A percentile compares a stretch with the other conserved stretches of the same genome.
Conservation (phyloP, 23 tunicate genomes). For the Aplidium turbinatum region DNA sequence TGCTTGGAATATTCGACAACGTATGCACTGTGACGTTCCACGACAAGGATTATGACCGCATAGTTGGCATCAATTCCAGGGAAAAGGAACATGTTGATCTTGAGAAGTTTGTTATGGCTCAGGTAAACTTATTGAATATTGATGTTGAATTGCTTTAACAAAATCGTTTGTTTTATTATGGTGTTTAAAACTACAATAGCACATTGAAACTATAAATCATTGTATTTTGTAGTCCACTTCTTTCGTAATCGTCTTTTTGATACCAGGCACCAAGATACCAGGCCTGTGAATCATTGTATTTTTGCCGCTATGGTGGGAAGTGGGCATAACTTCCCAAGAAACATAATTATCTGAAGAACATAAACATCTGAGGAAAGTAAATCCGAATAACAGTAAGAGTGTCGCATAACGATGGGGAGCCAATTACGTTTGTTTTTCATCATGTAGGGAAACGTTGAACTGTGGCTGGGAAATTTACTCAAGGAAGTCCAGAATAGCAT, state of each 20-base stretch:
- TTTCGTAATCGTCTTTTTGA: background rate
- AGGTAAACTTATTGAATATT: slow-evolving; percentile 35
- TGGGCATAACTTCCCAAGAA: too few relatives aligned
- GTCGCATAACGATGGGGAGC: too few relatives aligned
- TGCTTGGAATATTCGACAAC: slow-evolving; percentile 91
- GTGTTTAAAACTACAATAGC: too few relatives aligned
- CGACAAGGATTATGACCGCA: slow-evolving; percentile 88
- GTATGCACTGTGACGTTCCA: slow-evolving; percentile 74
- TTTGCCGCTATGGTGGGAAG: too few relatives aligned
- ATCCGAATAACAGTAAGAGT: too few relatives aligned
- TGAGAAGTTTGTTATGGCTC: slow-evolving; percentile 81
- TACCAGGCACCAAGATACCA: too few relatives aligned
- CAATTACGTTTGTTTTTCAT: too few relatives aligned
- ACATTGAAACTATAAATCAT: too few relatives aligned
- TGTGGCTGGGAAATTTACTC: slow-evolving; percentile 83
- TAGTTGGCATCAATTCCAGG: slow-evolving; percentile 74
- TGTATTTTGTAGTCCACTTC: too few relatives aligned
- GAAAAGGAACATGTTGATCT: slow-evolving; percentile 94
- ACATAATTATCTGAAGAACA: too few relatives aligned
- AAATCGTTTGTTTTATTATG: background rate
- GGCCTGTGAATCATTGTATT: too few relatives aligned
- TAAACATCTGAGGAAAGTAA: too few relatives aligned
- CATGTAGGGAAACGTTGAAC: slow-evolving; percentile 95
- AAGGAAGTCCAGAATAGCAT: slow-evolving; percentile 82
- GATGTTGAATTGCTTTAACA: background rate